Base-by-base conservation (phyloP, 2,888 invertebrate species). In the Acrobasis repandana region DNA sequence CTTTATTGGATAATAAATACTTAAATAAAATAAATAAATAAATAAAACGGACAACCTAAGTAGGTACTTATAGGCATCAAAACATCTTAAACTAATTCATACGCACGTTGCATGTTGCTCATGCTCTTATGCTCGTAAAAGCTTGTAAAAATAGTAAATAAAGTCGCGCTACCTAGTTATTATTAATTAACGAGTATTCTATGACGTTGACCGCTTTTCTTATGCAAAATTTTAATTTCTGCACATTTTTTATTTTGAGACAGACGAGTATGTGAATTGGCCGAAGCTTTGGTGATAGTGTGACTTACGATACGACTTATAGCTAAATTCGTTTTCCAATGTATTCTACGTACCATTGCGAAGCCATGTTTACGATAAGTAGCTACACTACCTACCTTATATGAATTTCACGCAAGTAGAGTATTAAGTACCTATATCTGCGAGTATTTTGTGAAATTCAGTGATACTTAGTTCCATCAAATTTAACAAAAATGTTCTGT, bases 261-360 rank as follows among this genome's bases (percentile, higher is more conserved):
- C 5, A n/a, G 11, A 43, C 43, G 43, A 43, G 38, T 54, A 15
- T 48, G 38, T 52, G 36, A 52, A 52, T 36, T 38, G 38, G 9
- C 38, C 38, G 20, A 54, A 54, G 54, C 54, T 54, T 54, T 54
- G 54, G 54, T 38, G 54, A 54, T 18, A 54, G 54, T 54, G 38
- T 54, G 54, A 54, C 54, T 54, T 54, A 54, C 43, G 54, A 54
- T 54, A 54, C 43, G 54, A 54, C 54, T 54, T 54, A 54, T 18
- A 54, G 54, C 38, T 54, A 54, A 54, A 18, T 20, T 54, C 38
- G 38, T 54, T 54, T 54, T 54, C 54, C 54, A 54, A 54, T 54
- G 18, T 43, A 54, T 54, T 54, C 54, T 38, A 20, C 54, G 54
- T 54, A 54, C 38, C 38, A 38, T 16, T 43, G 36, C 38, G 20